Evolutionary conservation across 2,888 invertebrate genomes (phyloP).

Genomic region (Pterostichus madidus): DNA sequence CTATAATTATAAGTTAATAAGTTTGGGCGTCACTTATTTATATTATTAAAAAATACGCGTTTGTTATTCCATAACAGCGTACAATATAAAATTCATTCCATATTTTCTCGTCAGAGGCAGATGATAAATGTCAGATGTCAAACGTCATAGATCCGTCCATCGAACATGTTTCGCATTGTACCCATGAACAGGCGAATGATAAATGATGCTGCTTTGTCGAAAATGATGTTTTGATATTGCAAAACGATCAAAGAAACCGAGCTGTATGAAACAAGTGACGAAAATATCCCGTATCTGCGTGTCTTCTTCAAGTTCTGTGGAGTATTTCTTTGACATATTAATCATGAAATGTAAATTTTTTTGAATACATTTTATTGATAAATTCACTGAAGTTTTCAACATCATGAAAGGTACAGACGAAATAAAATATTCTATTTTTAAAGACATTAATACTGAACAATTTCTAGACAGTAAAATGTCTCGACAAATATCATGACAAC

Average conservation of each 20-base stretch:
- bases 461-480: too few species aligned
- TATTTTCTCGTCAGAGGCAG: conserved; percentile 19
- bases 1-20: too few species aligned
- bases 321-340: conserved; percentile 5
- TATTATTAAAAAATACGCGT: background rate
- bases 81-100: conserved; percentile 22
- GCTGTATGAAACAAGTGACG: conserved; percentile 20
- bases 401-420: too few species aligned
- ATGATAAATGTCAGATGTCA: conserved; percentile 23
- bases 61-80: background rate
- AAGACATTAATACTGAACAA: too few species aligned
- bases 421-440: too few species aligned
- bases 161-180: conserved; percentile 20
- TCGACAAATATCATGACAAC: too few species aligned
- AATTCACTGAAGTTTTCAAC: too few species aligned
- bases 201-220: conserved; percentile 23
- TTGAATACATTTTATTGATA: background rate
- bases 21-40: background rate
- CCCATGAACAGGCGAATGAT: background rate
- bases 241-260: background rate
- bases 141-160: conserved; percentile 24
- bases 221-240: conserved; percentile 30
- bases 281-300: background rate
- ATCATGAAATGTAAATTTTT: conserved; percentile 1
- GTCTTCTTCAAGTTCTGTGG: background rate